These are phyloP conservation scores for Micromys minutus DNA, from an alignment of 2,113 vertebrate species.

Conservation along the genomic window DNA sequence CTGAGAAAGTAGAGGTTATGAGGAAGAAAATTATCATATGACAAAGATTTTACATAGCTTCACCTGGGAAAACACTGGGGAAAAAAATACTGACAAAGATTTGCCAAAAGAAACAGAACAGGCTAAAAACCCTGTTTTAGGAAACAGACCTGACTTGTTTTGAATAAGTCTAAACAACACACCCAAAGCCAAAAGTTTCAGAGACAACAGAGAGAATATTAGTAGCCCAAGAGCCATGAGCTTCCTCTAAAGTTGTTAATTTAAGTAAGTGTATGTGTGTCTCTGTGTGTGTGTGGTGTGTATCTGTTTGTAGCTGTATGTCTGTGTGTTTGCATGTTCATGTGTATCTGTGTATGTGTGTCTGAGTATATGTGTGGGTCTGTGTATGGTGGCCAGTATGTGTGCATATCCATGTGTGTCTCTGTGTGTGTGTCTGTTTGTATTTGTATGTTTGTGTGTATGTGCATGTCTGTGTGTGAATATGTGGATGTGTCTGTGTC, in stretches of 20 bases:
- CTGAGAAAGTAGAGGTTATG: background rate
- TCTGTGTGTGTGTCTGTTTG: no score
- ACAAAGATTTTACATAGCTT: constrained; percentile 12
- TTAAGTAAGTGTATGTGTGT: background rate
- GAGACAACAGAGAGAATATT: background rate
- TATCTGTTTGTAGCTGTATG: background rate
- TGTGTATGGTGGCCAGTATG: background rate
- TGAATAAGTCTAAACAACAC: background rate
- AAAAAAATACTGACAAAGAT: constrained; percentile 4
- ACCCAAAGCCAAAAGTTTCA: background rate
- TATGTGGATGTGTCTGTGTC: background rate
- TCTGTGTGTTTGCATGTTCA: background rate
- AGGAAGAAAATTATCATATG: background rate
- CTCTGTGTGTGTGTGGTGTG: background rate
- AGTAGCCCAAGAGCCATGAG: background rate
- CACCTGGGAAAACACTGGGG: background rate
- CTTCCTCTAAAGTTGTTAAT: background rate
- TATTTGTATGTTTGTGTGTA: background rate
- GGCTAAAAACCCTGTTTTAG: background rate
- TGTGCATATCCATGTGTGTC: background rate
- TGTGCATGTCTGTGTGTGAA: background rate
- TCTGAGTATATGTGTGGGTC: background rate
- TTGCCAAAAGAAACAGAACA: background rate
- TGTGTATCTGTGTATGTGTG: no score
- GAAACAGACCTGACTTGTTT: background rate